phyloP scores from a whole-genome alignment of 2,797 vertebrate species.

The Podargus strigoides region DNA sequence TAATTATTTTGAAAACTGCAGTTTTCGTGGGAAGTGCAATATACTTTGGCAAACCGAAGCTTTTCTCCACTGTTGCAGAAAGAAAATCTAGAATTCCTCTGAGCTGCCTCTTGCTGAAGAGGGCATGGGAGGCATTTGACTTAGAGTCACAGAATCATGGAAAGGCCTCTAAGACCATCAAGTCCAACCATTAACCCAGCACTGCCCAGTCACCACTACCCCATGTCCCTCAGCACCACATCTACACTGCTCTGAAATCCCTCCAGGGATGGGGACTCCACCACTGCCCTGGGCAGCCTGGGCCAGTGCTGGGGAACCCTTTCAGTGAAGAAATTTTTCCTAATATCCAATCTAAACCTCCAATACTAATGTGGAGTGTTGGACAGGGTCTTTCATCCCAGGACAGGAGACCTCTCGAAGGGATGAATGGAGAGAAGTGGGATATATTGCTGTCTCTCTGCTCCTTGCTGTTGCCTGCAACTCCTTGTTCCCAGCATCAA shows the following conservation, averaged over 20 bases:
- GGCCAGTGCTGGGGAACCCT: too few relatives aligned
- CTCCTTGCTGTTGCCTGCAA: not conserved
- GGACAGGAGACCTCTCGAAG: not conserved
- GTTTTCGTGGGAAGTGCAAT: not conserved
- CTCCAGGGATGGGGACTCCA: too few relatives aligned
- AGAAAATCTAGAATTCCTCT: not conserved
- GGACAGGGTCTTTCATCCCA: not conserved
- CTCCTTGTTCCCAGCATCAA: not conserved
- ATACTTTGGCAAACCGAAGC: not conserved
- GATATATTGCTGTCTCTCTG: not conserved
- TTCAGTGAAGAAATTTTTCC: too few relatives aligned
- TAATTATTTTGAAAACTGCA: constrained; percentile 7
- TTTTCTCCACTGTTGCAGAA: not conserved
- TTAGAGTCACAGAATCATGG: too few relatives aligned
- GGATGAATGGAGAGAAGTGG: not conserved
- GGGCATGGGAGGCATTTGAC: not conserved
- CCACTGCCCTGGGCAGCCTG: too few relatives aligned
- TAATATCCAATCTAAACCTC: too few relatives aligned
- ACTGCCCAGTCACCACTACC: too few relatives aligned
- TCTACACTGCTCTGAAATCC: too few relatives aligned
- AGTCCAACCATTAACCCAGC: too few relatives aligned
- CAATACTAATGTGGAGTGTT: rapidly evolving
- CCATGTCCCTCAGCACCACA: too few relatives aligned
- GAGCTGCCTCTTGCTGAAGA: not conserved
- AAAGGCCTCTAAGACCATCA: too few relatives aligned